Evolutionary conservation across 2,888 invertebrate genomes (phyloP).

Genomic region (Sphecodes monilicornis): DNA sequence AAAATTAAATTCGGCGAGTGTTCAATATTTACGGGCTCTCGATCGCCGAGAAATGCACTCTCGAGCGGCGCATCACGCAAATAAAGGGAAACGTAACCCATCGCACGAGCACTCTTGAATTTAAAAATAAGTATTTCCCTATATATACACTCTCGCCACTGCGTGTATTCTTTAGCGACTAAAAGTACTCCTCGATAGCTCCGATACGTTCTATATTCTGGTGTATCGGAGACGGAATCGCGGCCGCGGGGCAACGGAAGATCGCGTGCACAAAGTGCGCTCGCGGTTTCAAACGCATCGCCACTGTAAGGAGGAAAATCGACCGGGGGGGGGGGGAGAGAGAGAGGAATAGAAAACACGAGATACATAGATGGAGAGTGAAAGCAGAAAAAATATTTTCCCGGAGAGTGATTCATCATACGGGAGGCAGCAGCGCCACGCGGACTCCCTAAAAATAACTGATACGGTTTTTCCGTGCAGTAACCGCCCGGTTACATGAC

Average conservation of each 20-base stretch:
- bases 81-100: neutral
- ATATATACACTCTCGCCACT: neutral
- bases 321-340: neutral
- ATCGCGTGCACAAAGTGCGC: neutral
- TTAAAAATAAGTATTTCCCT: constrained; percentile 1
- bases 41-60: neutral
- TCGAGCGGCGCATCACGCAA: neutral
- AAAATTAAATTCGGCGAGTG: neutral
- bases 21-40: neutral
- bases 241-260: neutral
- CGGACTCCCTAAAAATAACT: constrained; percentile 37
- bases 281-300: constrained; percentile 1
- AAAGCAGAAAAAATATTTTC: constrained; percentile 27
- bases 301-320: neutral
- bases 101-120: neutral
- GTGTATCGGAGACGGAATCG: neutral
- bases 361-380: neutral
- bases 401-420: constrained; percentile 14
- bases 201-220: neutral
- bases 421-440: neutral
- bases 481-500: constrained; percentile 33
- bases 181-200: neutral
- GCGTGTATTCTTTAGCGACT: neutral
- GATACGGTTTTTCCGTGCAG: constrained; percentile 37
- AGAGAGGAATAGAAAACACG: neutral